Percentiles rank a stretch among this genome's conserved stretches.
These are phyloP conservation scores for Narcine bancroftii DNA, from an alignment of 2,113 vertebrate species.

Conservation along the genomic window DNA sequence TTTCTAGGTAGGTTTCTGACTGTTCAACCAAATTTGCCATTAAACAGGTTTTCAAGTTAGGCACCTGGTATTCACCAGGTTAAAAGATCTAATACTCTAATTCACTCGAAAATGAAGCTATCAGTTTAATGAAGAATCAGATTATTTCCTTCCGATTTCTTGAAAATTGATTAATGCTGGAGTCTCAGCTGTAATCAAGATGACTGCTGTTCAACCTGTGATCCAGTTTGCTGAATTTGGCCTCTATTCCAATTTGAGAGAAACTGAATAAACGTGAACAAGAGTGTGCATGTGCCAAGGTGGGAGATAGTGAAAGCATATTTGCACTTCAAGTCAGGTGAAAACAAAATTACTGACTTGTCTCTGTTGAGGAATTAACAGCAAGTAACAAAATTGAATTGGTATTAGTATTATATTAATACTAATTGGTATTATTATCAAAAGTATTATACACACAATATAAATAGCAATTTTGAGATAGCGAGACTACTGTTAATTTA, in stretches of 20 bases:
- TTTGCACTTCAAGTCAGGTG: too few species aligned
- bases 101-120: background rate
- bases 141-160: background rate
- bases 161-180: background rate
- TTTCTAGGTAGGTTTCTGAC: background rate
- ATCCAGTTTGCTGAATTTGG: background rate
- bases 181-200: background rate
- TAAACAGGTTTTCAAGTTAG: background rate
- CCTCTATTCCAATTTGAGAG: background rate
- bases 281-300: too few species aligned
- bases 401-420: background rate
- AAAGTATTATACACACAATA: too few species aligned
- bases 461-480: background rate
- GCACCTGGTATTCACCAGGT: background rate
- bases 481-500: background rate
- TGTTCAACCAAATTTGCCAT: background rate
- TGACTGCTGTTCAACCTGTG: background rate
- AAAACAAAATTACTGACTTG: too few species aligned
- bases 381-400: background rate
- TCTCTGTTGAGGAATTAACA: background rate
- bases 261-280: too few species aligned
- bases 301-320: background rate
- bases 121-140: background rate
- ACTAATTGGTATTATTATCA: too few species aligned
- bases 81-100: background rate